Percentiles rank a stretch among this genome's conserved stretches.
phyloP scores from a whole-genome alignment of 2,888 invertebrate genomes.

The Chrysotoxum bicinctum region DNA sequence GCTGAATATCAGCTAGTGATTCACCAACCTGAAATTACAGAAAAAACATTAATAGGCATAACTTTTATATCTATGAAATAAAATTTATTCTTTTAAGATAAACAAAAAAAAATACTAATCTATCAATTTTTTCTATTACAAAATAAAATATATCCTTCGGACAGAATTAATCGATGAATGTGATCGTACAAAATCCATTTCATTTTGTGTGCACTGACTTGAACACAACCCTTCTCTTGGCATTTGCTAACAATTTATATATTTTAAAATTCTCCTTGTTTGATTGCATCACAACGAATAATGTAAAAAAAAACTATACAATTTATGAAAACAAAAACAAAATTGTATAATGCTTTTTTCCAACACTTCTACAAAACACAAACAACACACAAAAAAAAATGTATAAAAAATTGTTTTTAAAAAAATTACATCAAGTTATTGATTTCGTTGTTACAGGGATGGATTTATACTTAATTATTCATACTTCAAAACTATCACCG shows the following conservation, averaged over 20 bases:
- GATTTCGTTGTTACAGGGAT: background rate
- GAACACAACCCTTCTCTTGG: background rate
- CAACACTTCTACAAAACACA: background rate
- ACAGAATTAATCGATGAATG: background rate
- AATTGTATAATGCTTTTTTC: background rate
- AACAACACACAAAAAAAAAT: background rate
- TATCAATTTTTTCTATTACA: too few species aligned
- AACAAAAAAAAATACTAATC: too few species aligned
- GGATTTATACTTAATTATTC: too few species aligned
- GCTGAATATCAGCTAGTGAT: slow-evolving; percentile 77
- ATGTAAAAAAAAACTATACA: background rate
- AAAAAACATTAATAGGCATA: background rate
- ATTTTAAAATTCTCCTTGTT: background rate
- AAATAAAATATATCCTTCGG: background rate
- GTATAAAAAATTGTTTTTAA: background rate
- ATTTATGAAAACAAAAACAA: background rate
- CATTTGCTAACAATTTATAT: background rate
- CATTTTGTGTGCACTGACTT: background rate
- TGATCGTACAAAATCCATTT: background rate
- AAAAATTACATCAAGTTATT: background rate
- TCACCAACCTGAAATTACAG: slow-evolving; percentile 79
- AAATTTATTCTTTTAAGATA: too few species aligned
- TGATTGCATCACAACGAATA: background rate
- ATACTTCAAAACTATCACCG: too few species aligned
- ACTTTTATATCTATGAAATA: background rate